Evolutionary conservation across 2,888 invertebrate species (phyloP), one percentile per base, ranked within the genome.

Genomic region (Fragum fragum): DNA sequence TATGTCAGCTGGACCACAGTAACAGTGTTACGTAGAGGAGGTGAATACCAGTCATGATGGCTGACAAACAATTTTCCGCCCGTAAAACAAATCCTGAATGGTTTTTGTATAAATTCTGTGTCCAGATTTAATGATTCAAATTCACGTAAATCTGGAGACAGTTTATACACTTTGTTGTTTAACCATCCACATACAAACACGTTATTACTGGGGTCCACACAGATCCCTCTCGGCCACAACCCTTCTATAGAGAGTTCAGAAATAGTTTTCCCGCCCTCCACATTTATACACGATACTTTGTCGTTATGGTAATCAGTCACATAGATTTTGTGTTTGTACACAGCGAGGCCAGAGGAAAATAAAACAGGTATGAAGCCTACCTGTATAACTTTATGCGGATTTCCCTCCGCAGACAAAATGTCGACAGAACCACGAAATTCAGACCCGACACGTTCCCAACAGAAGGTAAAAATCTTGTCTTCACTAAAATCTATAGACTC

Each of bases 401-500:
- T 36, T 36, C 32, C 32, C 32, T 36, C 32, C 32, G 32, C 32
- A 53, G 32, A 36, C 3, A 36, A 36, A 36, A 36, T 36, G 32
- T 36, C 32, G 9, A 36, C 32, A 36, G 32, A 36, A 36, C 9
- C 3, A 36, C 32, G 32, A 36, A 6, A 3, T 6, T 36, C 32
- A 36, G 32, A 36, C 32, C 32, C 32, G 32, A 36, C 32, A 36
- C 9, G 32, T 36, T 36, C 32, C 32, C 3, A 36, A 36, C 53
- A 53, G n/a, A 53, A 7, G 53, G 53, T 53, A n/a, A 53, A 53
- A 53, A 53, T 53, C 53, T 53, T 53, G 53, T 53, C 53, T 21
- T 53, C 53, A 53, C 23, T 21, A 53, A 53, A 53, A n/a, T 53
- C 21, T 53, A 53, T 53, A 14, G 14, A 18, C 14, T 21, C 14